phyloP scores from a whole-genome alignment of 1,140 invertebrate species.

The Sesamia nonagrioides region DNA sequence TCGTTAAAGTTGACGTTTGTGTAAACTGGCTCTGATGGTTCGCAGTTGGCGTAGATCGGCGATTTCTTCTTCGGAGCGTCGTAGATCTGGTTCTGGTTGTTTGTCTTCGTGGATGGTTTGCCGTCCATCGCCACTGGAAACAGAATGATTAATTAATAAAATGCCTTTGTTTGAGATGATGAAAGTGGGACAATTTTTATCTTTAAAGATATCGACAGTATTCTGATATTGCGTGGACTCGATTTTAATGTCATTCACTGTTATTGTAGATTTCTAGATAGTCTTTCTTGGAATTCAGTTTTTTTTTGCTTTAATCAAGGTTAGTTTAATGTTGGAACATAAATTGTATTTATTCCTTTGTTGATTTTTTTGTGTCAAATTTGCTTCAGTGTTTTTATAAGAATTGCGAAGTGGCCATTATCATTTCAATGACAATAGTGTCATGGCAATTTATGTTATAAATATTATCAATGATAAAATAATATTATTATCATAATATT shows the following conservation, averaged over 20 bases:
- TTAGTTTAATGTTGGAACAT: neutral
- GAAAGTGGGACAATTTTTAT: constrained; percentile 22
- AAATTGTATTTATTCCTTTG: neutral
- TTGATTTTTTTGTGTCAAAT: too few relatives aligned
- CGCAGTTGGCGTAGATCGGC: constrained; percentile 78
- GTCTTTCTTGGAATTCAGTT: neutral
- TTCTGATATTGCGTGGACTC: neutral
- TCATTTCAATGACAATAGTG: too few relatives aligned
- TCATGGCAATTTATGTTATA: neutral
- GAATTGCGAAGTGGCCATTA: too few relatives aligned
- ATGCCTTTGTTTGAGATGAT: neutral
- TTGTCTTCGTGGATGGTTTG: constrained; percentile 70
- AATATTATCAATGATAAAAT: neutral
- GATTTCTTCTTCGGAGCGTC: constrained; percentile 70
- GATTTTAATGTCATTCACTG: neutral
- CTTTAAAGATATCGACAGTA: constrained; percentile 8
- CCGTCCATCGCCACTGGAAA: constrained; percentile 81
- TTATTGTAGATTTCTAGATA: neutral
- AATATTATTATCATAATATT: too few relatives aligned
- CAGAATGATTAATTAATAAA: constrained; percentile 34
- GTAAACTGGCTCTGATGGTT: constrained; percentile 70
- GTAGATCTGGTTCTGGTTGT: constrained; percentile 67
- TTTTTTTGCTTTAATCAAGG: neutral
- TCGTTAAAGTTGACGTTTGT: constrained; percentile 77
- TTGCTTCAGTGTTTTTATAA: too few relatives aligned